Evolutionary conservation across 2,888 invertebrate species (phyloP), one percentile per base, ranked within the genome.

Genomic region (Andrena fulva): DNA sequence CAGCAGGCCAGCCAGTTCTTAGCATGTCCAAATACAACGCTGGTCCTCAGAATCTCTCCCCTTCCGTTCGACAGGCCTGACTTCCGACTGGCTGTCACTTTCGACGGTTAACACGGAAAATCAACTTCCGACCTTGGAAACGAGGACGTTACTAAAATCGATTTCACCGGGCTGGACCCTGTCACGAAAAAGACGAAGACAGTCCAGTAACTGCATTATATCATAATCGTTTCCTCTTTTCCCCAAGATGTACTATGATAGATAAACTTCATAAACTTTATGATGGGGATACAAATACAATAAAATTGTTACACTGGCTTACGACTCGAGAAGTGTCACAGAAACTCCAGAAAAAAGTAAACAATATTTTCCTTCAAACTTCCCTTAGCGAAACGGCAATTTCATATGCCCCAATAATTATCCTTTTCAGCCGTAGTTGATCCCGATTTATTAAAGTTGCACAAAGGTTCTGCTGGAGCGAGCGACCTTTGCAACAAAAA

Each of bases 111-210:
- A 87, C 84, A 80, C 78, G 66, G 82, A 82, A 83, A 87, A 85
- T 87, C 87, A 85, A 85, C 82, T 88, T 89, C 84, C 85, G 87
- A 84, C 84, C 84, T 85, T 80, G 71, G 68, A 79, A 67, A 67
- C 63, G 67, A 64, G 76, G 62, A 59, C 62, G 80, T 8, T 76
- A 69, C 78, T 73, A 66, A 81, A 87, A 84, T 80, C 75, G 82
- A 87, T 86, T 86, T 82, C 79, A 84, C 74, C 74, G 80, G 50
- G 76, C 33, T 66, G 50, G 50, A 75, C 52, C 48, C 31, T 64
- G 54, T 35, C 59, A 12, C 16, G 73, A 24, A 60, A 64, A 33
- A 54, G 69, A 82, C 67, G 72, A 80, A 60, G 48, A 73, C 73
- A 52, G 54, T 71, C 80, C 76, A 10, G 66, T 33, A 69, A 78